A percentile compares a stretch with the other conserved stretches of the same genome.
Conservation (phyloP, 2,888 invertebrate species). For the Augiades crinisus region DNA sequence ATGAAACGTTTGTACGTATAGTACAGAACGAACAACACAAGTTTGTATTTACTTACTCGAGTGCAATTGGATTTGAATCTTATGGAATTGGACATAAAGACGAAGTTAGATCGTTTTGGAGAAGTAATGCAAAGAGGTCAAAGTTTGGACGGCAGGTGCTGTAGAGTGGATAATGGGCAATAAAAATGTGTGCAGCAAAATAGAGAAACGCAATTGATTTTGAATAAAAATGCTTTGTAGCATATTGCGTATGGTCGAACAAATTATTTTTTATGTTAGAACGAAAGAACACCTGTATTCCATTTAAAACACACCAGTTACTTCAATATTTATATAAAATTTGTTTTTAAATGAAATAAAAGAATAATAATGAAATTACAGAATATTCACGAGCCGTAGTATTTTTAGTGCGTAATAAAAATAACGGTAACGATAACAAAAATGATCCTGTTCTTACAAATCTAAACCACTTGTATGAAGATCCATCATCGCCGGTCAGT, state of each 20-base stretch:
- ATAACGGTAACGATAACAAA: conserved; percentile 5
- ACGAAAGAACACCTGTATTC: too few species aligned
- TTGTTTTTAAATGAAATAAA: too few species aligned
- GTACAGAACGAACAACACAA: conserved; percentile 9
- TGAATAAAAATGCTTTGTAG: conserved; percentile 3
- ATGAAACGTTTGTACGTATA: background rate
- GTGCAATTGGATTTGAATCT: background rate
- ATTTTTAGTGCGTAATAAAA: too few species aligned
- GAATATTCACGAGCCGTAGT: too few species aligned
- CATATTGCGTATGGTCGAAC: background rate
- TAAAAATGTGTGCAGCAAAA: conserved; percentile 17
- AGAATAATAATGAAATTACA: too few species aligned
- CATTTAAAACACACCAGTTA: too few species aligned
- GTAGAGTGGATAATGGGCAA: conserved; percentile 20
- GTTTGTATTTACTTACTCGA: conserved; percentile 8
- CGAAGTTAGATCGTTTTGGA: conserved; percentile 8
- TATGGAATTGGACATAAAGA: background rate
- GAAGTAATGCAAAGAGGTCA: conserved; percentile 16
- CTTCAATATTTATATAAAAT: too few species aligned
- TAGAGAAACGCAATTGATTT: conserved; percentile 21
- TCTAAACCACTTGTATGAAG: conserved; percentile 6
- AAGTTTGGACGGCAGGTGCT: conserved; percentile 27
- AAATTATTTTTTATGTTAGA: conserved; percentile 7
- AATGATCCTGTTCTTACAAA: conserved; percentile 5
- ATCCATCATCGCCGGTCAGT: conserved; percentile 18